Conservation (phyloP, 2,797 vertebrate species). For the Melanotaenia nigrans region DNA sequence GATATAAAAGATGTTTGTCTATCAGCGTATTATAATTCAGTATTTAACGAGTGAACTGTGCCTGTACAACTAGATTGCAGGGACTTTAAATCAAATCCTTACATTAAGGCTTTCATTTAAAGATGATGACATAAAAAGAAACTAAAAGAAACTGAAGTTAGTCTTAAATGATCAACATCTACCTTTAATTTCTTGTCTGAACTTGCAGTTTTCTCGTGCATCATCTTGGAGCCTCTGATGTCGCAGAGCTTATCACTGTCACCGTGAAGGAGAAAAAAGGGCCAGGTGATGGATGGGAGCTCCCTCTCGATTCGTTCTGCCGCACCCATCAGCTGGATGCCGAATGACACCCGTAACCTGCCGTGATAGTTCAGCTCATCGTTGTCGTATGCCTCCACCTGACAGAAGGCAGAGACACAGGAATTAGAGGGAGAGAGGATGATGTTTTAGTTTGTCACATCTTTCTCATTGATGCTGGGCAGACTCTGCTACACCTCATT, state of each 20-base stretch:
- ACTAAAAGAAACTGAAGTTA: not conserved
- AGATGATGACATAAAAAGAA: not conserved
- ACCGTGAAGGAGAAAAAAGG: slow-evolving; percentile 93
- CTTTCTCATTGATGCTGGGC: not conserved
- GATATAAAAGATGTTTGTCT: not conserved
- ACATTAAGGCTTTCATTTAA: not conserved
- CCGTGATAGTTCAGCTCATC: slow-evolving; percentile 90
- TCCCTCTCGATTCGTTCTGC: slow-evolving; percentile 86
- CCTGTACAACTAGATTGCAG: not conserved
- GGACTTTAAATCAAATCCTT: not conserved
- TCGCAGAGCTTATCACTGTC: slow-evolving; percentile 92
- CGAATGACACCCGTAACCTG: slow-evolving; percentile 91
- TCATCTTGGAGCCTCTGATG: slow-evolving; percentile 89
- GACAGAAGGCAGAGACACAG: slow-evolving; percentile 5
- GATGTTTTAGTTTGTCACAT: not conserved
- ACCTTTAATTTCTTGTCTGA: slow-evolving; percentile 95
- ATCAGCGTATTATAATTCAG: not conserved
- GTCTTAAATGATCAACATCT: not conserved
- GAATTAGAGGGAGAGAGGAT: not conserved
- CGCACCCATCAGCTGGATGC: slow-evolving; percentile 90
- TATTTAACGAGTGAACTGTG: not conserved
- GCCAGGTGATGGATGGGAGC: slow-evolving; percentile 88
- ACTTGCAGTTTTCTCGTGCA: slow-evolving; percentile 88
- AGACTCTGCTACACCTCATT: not conserved
- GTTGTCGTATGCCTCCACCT: slow-evolving; percentile 89